phyloP scores from a whole-genome alignment of 2,797 vertebrate genomes.

The Hippoglossus hippoglossus region DNA sequence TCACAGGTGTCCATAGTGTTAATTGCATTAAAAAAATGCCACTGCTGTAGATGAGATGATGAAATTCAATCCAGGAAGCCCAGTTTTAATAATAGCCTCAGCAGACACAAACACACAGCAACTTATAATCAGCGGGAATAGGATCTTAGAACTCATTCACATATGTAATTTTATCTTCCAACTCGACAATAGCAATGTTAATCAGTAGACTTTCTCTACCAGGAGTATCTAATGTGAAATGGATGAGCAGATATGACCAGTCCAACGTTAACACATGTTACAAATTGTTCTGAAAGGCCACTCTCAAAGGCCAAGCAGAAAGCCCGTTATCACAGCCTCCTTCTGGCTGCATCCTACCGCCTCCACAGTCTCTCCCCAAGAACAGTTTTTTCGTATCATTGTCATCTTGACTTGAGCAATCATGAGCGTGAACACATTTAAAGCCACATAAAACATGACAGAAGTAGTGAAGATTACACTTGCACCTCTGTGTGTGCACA shows the following conservation, averaged over 20 bases:
- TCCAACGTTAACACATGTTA: background rate
- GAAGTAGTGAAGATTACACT: no score
- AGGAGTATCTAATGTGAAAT: background rate
- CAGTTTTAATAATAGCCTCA: background rate
- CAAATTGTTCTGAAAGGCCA: background rate
- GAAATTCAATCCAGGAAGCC: background rate
- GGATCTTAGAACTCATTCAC: no score
- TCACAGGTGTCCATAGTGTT: background rate
- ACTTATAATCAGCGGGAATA: background rate
- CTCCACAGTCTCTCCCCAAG: background rate
- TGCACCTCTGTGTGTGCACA: background rate
- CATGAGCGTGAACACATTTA: no score
- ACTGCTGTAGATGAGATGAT: no score
- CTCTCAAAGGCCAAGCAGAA: background rate
- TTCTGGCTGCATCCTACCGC: background rate
- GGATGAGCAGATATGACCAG: background rate
- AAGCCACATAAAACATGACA: background rate
- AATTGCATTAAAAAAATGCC: background rate
- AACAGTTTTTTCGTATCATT: background rate
- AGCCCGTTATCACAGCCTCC: background rate
- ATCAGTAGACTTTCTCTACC: background rate
- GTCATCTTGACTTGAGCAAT: background rate
- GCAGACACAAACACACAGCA: background rate
- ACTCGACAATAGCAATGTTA: background rate
- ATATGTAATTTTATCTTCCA: background rate